phyloP scores from a whole-genome alignment of 2,113 vertebrate species.

The Poecilia latipinna region DNA sequence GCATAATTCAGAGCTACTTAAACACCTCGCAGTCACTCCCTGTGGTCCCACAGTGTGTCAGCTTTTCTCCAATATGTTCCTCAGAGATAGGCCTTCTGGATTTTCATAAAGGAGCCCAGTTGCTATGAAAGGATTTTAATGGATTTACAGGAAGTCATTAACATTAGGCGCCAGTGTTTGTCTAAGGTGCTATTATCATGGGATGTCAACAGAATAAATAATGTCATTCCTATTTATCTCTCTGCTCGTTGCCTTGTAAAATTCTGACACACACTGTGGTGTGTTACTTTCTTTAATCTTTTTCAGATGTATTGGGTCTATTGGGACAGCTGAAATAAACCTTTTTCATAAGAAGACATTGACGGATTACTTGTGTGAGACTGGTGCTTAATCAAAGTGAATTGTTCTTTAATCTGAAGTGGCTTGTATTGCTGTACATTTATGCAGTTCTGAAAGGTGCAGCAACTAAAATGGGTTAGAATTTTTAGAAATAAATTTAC shows the following conservation, averaged over 20 bases:
- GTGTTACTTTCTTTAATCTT: conserved; percentile 8
- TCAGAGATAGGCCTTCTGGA: conserved; percentile 58
- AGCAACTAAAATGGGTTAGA: conserved; percentile 13
- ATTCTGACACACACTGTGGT: conserved; percentile 30
- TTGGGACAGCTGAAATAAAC: conserved; percentile 35
- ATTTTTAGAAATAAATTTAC: conserved; percentile 7
- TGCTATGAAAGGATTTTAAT: conserved; percentile 62
- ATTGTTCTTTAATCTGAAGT: conserved; percentile 43
- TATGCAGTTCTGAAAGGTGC: conserved; percentile 19
- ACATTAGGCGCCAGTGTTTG: conserved; percentile 44
- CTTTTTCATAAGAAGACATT: conserved; percentile 35
- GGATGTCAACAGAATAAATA: conserved; percentile 52
- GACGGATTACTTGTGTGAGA: conserved; percentile 23
- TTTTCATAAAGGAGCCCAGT: conserved; percentile 48
- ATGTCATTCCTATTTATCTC: conserved; percentile 32
- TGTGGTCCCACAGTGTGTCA: conserved; percentile 49
- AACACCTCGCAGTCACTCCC: conserved; percentile 54
- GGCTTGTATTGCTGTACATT: conserved; percentile 26
- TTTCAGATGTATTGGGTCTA: conserved; percentile 32
- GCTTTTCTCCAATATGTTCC: conserved; percentile 59
- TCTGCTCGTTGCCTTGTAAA: conserved; percentile 16
- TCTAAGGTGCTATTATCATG: conserved; percentile 51
- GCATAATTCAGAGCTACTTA: conserved; percentile 56
- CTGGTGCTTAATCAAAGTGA: conserved; percentile 29
- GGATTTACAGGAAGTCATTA: conserved; percentile 62